Conservation (phyloP, 2,113 vertebrate species). For the Actenoides lindsayi region DNA sequence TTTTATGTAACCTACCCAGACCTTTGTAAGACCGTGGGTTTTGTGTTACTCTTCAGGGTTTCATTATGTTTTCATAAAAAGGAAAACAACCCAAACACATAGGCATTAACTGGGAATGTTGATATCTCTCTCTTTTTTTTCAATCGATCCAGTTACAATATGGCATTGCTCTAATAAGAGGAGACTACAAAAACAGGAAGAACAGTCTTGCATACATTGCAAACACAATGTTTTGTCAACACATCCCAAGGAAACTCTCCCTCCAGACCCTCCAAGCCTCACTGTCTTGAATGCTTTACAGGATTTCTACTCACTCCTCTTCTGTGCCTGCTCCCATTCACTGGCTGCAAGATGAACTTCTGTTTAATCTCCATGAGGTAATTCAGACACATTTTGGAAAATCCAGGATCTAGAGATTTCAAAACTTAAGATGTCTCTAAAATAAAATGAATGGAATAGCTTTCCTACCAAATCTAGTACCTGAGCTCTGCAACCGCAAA, state of each 20-base stretch:
- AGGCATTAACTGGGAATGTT: neutral
- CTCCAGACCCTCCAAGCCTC: neutral
- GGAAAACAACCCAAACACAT: neutral
- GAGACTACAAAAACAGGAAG: neutral
- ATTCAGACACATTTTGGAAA: neutral
- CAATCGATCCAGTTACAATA: neutral
- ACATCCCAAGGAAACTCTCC: neutral
- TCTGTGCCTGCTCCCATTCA: neutral
- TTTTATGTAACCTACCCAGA: neutral
- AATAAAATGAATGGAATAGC: neutral
- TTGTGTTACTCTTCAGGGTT: neutral
- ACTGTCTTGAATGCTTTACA: neutral
- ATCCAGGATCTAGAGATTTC: neutral
- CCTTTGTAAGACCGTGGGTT: neutral
- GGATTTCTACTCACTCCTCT: neutral
- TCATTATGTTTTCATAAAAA: neutral
- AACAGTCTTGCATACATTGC: neutral
- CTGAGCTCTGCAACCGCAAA: neutral
- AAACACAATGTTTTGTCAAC: neutral
- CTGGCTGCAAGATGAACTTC: neutral
- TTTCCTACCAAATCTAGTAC: neutral
- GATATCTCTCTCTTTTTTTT: neutral
- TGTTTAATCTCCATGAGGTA: neutral
- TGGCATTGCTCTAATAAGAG: neutral
- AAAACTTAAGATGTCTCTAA: neutral